These are phyloP conservation scores for Sebastes cheni DNA, from an alignment of 2,797 vertebrate species.

Conservation along the genomic window DNA sequence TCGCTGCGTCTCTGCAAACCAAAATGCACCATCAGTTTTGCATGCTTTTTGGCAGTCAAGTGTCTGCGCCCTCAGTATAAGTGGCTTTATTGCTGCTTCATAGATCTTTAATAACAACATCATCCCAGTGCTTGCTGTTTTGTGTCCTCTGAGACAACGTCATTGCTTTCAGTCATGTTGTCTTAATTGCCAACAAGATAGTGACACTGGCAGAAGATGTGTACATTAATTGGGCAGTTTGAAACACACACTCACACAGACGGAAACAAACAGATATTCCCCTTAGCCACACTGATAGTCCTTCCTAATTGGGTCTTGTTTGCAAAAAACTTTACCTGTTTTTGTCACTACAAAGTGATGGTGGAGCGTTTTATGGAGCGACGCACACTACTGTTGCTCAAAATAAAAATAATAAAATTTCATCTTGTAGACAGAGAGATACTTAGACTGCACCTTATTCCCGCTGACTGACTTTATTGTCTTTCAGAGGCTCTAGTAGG, in stretches of 20 bases:
- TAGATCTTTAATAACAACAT: constrained; percentile 39
- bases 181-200: constrained; percentile 39
- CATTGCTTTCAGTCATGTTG: constrained; percentile 33
- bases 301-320: constrained; percentile 26
- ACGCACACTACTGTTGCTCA: neutral
- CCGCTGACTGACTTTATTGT: too few relatives aligned
- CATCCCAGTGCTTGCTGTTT: neutral
- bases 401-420: neutral
- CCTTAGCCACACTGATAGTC: neutral
- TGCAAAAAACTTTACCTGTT: neutral
- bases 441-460: neutral
- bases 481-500: too few relatives aligned
- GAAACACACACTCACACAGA: constrained; percentile 3
- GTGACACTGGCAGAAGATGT: constrained; percentile 33
- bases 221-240: constrained; percentile 40
- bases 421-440: neutral
- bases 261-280: constrained; percentile 8
- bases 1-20: neutral
- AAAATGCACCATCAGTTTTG: neutral
- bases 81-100: constrained; percentile 13
- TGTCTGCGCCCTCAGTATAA: neutral
- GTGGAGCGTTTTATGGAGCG: neutral
- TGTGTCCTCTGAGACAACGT: constrained; percentile 15
- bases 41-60: constrained; percentile 3
- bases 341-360: constrained; percentile 2